These are phyloP conservation scores for Vimba vimba DNA, from an alignment of 2,113 vertebrate genomes.

Conservation along the genomic window DNA sequence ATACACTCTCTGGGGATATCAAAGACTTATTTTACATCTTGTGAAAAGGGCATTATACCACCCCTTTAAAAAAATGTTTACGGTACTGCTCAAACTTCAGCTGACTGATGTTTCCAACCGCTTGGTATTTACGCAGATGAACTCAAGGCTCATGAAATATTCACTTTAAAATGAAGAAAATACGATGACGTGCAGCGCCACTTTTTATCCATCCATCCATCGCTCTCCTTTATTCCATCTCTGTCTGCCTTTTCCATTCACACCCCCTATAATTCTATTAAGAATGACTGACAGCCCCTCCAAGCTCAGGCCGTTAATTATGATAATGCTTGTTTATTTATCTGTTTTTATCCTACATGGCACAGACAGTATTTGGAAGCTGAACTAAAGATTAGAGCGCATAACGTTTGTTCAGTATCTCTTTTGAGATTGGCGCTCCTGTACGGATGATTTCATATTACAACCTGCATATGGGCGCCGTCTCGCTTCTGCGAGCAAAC, in stretches of 20 bases:
- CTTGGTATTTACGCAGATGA: neutral
- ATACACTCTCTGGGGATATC: too few species aligned
- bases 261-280: constrained; percentile 40
- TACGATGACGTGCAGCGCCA: neutral
- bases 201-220: neutral
- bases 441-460: neutral
- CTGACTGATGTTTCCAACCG: neutral
- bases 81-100: neutral
- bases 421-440: constrained; percentile 5
- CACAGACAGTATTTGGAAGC: neutral
- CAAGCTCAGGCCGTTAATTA: constrained; percentile 1
- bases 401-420: neutral
- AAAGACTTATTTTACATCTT: too few species aligned
- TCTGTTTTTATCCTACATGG: neutral
- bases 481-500: neutral
- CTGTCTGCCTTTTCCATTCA: constrained; percentile 23
- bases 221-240: constrained; percentile 21
- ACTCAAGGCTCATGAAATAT: neutral
- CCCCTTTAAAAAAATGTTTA: neutral
- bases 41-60: too few species aligned
- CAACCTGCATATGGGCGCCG: neutral
- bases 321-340: constrained; percentile 8
- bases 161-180: neutral
- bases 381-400: constrained; percentile 20
- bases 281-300: constrained; percentile 34